These are phyloP conservation scores for Rhagophthalmus giganteus DNA, from an alignment of 2,888 invertebrate genomes.

Conservation along the genomic window DNA sequence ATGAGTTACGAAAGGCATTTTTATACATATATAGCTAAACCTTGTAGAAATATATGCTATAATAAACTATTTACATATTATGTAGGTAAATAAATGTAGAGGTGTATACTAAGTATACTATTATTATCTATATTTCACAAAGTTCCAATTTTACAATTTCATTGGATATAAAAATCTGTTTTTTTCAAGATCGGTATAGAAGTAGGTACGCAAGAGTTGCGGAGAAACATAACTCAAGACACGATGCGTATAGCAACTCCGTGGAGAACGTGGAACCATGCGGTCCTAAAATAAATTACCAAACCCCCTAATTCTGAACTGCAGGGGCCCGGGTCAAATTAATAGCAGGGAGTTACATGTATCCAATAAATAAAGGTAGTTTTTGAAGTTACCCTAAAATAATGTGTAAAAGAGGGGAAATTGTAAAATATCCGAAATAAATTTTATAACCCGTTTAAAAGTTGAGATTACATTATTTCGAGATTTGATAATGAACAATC, in stretches of 20 bases:
- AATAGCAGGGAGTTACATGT: slow-evolving; percentile 1
- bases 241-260: background rate
- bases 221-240: background rate
- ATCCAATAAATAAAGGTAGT: slow-evolving; percentile 1
- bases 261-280: slow-evolving; percentile 4
- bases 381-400: background rate
- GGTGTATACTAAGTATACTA: no score
- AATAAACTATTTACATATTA: no score
- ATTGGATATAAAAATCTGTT: background rate
- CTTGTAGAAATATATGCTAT: no score
- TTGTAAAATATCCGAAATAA: background rate
- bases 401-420: background rate
- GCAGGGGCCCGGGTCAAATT: background rate
- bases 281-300: slow-evolving; percentile 8
- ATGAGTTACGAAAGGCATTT: no score
- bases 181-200: background rate
- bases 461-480: no score
- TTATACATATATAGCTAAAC: no score
- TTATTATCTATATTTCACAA: no score
- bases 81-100: no score
- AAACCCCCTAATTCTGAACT: slow-evolving; percentile 3
- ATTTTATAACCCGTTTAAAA: background rate
- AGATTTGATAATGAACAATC: no score
- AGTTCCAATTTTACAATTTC: no score
- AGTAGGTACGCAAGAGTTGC: background rate